Base-by-base conservation (phyloP, 2,797 vertebrate genomes). In the Crypturellus tataupa region DNA sequence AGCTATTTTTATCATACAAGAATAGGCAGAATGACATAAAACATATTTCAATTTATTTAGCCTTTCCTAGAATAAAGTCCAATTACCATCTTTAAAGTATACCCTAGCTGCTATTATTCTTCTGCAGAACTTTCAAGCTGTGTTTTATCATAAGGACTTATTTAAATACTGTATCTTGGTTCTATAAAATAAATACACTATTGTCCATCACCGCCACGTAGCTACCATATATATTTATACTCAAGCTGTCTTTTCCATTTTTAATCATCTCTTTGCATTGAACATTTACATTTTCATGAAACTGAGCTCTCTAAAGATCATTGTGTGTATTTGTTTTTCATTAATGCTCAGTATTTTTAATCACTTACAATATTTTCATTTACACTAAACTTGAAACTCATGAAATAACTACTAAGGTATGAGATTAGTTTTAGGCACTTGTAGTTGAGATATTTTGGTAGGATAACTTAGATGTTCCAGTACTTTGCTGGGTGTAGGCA, bases 21-120 rank as follows among this genome's bases (percentile, higher is more conserved):
- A 89, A 88, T 96, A 95, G 91, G 47, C 90, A 96, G 96, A 95
- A 97, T 93, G 73, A 89, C 93, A 96, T 97, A 96, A 97, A 97
- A 91, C 90, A 95, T 95, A 96, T 94, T 97, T 96, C 87, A 97
- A 95, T 97, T 97, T 97, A 95, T 97, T 97, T 97, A 97, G 84
- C 53, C 81, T 93, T 97, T 97, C 95, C 93, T 97, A 63, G 92
- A 68, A 95, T 96, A 93, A 97, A 95, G 93, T 96, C 95, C 96
- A 97, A 96, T 97, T 97, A 94, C 47, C 89, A 37, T 78, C 88
- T 96, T 96, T 97, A 97, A 97, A 96, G 86, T 95, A 92, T 94
- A 87, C 67, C 79, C 79, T 92, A 82, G 93, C 80, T 97, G 93
- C 91, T 95, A 86, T 58, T 92, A 93, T 59, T 94, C 49, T 90